A percentile compares a stretch with the other conserved stretches of the same genome.
Conservation (phyloP, 2,797 vertebrate genomes). For the Pempheris klunzingeri region DNA sequence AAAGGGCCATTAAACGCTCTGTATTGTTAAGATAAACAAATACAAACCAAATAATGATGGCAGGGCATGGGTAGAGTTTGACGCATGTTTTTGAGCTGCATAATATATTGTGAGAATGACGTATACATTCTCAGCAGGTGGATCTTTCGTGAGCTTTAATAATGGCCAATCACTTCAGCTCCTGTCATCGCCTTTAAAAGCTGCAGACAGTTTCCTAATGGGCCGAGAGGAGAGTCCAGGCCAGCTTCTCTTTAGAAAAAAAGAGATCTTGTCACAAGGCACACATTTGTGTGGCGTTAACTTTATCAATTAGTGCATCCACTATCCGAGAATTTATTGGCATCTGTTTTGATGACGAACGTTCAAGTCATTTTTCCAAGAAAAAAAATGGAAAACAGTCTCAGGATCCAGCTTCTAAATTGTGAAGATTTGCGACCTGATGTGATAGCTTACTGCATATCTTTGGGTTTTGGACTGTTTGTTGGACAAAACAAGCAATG, state of each 20-base stretch:
- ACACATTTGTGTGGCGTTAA: no score
- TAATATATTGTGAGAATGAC: background rate
- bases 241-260: background rate
- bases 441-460: background rate
- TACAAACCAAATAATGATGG: background rate
- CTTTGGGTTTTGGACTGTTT: background rate
- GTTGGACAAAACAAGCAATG: background rate
- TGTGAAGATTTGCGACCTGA: background rate
- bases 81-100: background rate
- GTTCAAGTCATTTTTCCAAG: background rate
- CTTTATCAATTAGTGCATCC: background rate
- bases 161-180: constrained; percentile 37
- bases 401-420: background rate
- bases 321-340: constrained; percentile 7
- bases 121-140: constrained; percentile 26
- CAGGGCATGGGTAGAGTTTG: background rate
- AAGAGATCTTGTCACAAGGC: constrained; percentile 17
- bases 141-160: constrained; percentile 36
- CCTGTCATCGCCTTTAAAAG: constrained; percentile 37
- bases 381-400: constrained; percentile 2
- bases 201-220: constrained; percentile 37
- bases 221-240: constrained; percentile 4
- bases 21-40: background rate
- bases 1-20: no score
- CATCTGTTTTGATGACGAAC: background rate